Evolutionary conservation across 2,888 invertebrate species (phyloP).

Genomic region (Metallyticus violacea): DNA sequence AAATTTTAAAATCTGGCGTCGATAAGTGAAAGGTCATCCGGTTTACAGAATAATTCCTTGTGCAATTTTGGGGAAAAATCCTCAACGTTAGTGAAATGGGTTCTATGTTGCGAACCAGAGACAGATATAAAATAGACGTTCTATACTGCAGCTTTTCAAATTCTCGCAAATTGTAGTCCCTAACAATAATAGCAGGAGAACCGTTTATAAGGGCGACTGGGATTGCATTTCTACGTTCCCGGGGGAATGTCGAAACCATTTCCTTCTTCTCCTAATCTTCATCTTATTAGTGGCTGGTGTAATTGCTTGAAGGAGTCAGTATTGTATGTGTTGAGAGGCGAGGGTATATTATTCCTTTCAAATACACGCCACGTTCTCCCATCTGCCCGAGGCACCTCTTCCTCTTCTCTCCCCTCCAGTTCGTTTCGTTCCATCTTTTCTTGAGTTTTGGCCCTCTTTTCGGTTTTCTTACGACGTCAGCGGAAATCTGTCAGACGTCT

Average conservation of each 20-base stretch:
- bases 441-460: neutral
- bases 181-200: neutral
- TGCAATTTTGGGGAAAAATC: neutral
- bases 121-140: neutral
- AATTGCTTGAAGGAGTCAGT: neutral
- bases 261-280: neutral
- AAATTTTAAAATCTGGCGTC: no score
- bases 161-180: neutral
- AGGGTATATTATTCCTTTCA: neutral
- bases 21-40: no score
- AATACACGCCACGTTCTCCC: neutral
- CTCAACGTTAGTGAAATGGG: neutral
- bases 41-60: no score
- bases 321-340: neutral
- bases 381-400: neutral
- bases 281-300: neutral
- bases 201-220: no score
- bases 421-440: neutral
- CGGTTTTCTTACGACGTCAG: neutral
- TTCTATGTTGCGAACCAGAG: neutral
- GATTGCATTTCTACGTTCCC: neutral
- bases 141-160: no score
- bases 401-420: neutral
- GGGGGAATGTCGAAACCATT: neutral
- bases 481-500: neutral